These are phyloP conservation scores for Amphipyra berbera DNA, from an alignment of 2,888 invertebrate genomes.

Conservation along the genomic window DNA sequence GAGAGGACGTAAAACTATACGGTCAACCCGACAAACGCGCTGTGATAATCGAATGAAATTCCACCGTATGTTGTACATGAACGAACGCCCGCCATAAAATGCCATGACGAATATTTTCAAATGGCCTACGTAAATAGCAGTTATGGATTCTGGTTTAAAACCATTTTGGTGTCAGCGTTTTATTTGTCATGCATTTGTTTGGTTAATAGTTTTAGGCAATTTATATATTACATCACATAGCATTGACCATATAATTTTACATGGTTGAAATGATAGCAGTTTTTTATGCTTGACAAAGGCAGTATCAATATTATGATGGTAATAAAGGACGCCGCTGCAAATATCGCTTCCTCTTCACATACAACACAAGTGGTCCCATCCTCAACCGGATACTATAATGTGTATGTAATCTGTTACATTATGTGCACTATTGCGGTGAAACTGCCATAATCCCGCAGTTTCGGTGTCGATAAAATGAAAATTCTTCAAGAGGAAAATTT, in stretches of 20 bases:
- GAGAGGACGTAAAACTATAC: slow-evolving; percentile 68
- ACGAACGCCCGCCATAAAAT: slow-evolving; percentile 28
- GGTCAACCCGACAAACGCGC: slow-evolving; percentile 55
- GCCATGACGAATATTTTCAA: slow-evolving; percentile 42
- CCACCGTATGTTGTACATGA: slow-evolving; percentile 38
- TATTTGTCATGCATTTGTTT: slow-evolving; percentile 11
- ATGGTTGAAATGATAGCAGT: background rate
- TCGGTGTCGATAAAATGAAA: slow-evolving; percentile 58
- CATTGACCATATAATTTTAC: too few relatives aligned
- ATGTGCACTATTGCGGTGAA: slow-evolving; percentile 42
- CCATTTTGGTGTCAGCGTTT: slow-evolving; percentile 13
- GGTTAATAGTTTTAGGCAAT: background rate
- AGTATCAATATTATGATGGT: background rate
- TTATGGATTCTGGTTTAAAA: slow-evolving; percentile 37
- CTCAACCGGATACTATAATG: slow-evolving; percentile 44
- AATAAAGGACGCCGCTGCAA: slow-evolving; percentile 8
- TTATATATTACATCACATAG: too few relatives aligned
- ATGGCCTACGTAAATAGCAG: slow-evolving; percentile 21
- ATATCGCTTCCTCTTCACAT: slow-evolving; percentile 10
- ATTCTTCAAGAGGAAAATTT: slow-evolving; percentile 65
- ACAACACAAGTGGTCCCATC: slow-evolving; percentile 16
- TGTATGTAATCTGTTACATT: slow-evolving; percentile 46
- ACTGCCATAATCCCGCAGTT: slow-evolving; percentile 42
- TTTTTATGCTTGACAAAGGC: too few relatives aligned
- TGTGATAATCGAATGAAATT: slow-evolving; percentile 57